Base-by-base conservation (phyloP, 2,797 vertebrate species). In the Malurus leucopterus region DNA sequence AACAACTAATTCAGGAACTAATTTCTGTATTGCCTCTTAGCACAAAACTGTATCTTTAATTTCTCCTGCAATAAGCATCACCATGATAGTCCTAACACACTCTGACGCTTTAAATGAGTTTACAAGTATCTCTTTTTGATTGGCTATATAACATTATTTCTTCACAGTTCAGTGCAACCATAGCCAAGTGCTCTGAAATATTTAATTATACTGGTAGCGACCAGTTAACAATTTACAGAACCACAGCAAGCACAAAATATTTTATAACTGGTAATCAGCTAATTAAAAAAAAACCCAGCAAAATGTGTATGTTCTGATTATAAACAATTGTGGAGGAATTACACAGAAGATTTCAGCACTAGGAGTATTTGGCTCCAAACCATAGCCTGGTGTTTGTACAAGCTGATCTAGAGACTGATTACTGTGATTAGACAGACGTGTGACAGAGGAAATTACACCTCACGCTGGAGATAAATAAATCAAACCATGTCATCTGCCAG, bases 1-100 rank as follows among this genome's bases (percentile, higher is more conserved):
- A 99, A 97, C 98, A 95, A 98, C 98, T 98, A 98, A 98, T 98
- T 98, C 97, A 96, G 97, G 97, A 98, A 97, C 97, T 97, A 98
- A 98, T 98, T 97, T 97, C 97, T 97, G 97, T 93, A 97, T 96
- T 98, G 98, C 98, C 98, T 98, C 96, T 97, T 97, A 98, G 98
- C 97, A 97, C 97, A 97, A 97, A 98, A 97, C 95, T 97, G 96
- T 98, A 96, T 96, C 97, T 97, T 97, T 97, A 97, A 98, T 98
- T 98, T 97, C 97, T 96, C 97, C 96, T 92, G 98, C 97, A 97
- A 96, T 97, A 97, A 98, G 97, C 97, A 95, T 96, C 97, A 96
- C 96, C 92, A 81, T 92, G 97, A 97, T 96, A 95, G 96, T 95
- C 92, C 95, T 97, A 96, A 95, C 97, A 93, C 95, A 97, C 96